Evolutionary conservation across 1,140 invertebrate genomes (phyloP).

Genomic region (Cotesia glomerata): DNA sequence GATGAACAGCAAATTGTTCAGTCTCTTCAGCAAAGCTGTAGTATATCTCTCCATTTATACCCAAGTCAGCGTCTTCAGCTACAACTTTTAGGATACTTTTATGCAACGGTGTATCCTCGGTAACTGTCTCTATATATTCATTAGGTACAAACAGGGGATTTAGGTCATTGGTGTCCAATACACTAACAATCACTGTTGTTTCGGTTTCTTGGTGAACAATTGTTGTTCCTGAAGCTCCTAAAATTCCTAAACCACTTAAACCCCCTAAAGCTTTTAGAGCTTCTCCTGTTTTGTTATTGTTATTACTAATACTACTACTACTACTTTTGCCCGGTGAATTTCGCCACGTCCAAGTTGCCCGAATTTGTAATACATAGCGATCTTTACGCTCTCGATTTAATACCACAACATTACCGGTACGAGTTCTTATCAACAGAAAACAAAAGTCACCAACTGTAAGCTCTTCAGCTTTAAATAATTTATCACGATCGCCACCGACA

Average conservation of each 20-base stretch:
- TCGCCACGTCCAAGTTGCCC: conserved; percentile 71
- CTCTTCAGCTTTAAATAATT: conserved; percentile 92
- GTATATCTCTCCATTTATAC: conserved; percentile 94
- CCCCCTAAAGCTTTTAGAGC: too few species aligned
- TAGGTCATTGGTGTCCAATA: conserved; percentile 90
- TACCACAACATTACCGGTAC: conserved; percentile 82
- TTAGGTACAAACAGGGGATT: conserved; percentile 89
- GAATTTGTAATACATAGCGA: conserved; percentile 80
- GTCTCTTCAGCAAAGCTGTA: conserved; percentile 88
- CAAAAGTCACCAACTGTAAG: conserved; percentile 89
- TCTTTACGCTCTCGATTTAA: conserved; percentile 91
- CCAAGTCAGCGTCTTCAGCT: conserved; percentile 93
- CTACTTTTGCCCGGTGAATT: conserved; percentile 65
- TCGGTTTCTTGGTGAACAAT: conserved; percentile 69
- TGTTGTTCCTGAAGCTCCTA: conserved; percentile 12
- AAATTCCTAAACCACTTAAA: too few species aligned
- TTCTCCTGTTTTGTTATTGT: too few species aligned
- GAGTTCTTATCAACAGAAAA: conserved; percentile 86
- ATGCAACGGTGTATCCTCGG: conserved; percentile 87
- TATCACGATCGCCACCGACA: conserved; percentile 81
- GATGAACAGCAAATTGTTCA: conserved; percentile 89
- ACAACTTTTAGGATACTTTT: conserved; percentile 76
- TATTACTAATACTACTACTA: conserved; percentile 47
- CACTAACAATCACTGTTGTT: conserved; percentile 77
- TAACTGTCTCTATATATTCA: conserved; percentile 85